These are phyloP conservation scores for Hirtodrosophila confusa DNA, from an alignment of 2,888 invertebrate species.

Conservation along the genomic window DNA sequence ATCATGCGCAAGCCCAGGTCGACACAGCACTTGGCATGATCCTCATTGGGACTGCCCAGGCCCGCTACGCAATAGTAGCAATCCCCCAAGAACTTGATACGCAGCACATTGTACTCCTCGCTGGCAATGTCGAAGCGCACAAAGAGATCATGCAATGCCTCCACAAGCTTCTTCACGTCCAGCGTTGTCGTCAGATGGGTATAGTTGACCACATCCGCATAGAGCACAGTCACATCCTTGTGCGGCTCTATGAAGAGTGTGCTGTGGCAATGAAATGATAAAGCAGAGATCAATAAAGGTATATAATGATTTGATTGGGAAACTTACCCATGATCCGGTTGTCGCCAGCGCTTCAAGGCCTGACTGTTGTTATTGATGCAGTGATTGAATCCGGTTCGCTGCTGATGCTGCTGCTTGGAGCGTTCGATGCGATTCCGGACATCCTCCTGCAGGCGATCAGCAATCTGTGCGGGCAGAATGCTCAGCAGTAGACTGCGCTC, in stretches of 20 bases:
- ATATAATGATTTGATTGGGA: not conserved
- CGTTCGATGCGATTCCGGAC: conserved; percentile 86
- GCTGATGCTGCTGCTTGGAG: conserved; percentile 83
- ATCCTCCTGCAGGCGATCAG: conserved; percentile 87
- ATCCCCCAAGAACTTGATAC: conserved; percentile 97
- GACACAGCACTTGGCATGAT: conserved; percentile 95
- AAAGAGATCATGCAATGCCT: conserved; percentile 94
- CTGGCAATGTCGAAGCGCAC: conserved; percentile 96
- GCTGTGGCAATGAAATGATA: conserved; percentile 84
- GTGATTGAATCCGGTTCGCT: conserved; percentile 34
- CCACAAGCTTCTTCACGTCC: conserved; percentile 92
- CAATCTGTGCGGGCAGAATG: conserved; percentile 94
- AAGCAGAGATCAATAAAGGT: too few species aligned
- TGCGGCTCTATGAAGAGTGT: conserved; percentile 94
- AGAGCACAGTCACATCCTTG: conserved; percentile 94
- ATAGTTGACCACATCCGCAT: conserved; percentile 97
- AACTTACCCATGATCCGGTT: conserved; percentile 81
- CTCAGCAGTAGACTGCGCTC: conserved; percentile 95
- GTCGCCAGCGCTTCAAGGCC: conserved; percentile 80
- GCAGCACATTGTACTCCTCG: conserved; percentile 90
- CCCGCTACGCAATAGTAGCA: conserved; percentile 97
- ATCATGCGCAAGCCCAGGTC: conserved; percentile 97
- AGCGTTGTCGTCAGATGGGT: conserved; percentile 91
- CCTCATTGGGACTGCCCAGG: conserved; percentile 89
- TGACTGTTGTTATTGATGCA: conserved; percentile 50